Percentiles rank a stretch among this genome's conserved stretches.
These are phyloP conservation scores for Tiphia femorata DNA, from an alignment of 2,888 invertebrate species.

Conservation along the genomic window DNA sequence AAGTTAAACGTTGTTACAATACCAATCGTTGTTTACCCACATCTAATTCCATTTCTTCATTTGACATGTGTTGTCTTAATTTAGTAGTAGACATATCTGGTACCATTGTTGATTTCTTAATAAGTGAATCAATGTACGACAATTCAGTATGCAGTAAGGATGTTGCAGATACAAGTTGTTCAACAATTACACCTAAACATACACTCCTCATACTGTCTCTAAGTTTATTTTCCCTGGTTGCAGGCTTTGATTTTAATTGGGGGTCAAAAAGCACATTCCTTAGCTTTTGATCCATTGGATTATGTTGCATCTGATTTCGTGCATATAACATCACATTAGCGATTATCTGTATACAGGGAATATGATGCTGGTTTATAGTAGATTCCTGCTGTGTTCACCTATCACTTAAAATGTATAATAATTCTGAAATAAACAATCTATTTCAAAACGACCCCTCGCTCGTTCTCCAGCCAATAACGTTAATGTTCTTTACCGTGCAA, in stretches of 20 bases:
- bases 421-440: no score
- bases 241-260: slow-evolving; percentile 50
- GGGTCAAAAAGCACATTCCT: slow-evolving; percentile 64
- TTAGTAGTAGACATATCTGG: slow-evolving; percentile 72
- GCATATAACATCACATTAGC: slow-evolving; percentile 81
- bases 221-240: slow-evolving; percentile 46
- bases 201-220: slow-evolving; percentile 55
- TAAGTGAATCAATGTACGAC: slow-evolving; percentile 55
- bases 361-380: slow-evolving; percentile 56
- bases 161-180: slow-evolving; percentile 59
- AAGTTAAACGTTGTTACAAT: no score
- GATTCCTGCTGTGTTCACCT: no score
- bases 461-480: no score
- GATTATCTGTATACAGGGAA: slow-evolving; percentile 73
- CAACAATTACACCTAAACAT: slow-evolving; percentile 60
- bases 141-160: slow-evolving; percentile 57
- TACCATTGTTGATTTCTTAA: slow-evolving; percentile 52
- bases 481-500: no score
- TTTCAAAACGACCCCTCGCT: no score
- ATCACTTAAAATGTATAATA: no score
- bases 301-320: slow-evolving; percentile 72
- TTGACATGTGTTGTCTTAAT: slow-evolving; percentile 65
- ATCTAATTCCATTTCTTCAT: slow-evolving; percentile 62
- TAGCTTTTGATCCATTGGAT: slow-evolving; percentile 64
- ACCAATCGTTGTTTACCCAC: slow-evolving; percentile 67